Evolutionary conservation across 2,888 invertebrate genomes (phyloP), one percentile per base, ranked within the genome.

Genomic region (Aelia acuminata): DNA sequence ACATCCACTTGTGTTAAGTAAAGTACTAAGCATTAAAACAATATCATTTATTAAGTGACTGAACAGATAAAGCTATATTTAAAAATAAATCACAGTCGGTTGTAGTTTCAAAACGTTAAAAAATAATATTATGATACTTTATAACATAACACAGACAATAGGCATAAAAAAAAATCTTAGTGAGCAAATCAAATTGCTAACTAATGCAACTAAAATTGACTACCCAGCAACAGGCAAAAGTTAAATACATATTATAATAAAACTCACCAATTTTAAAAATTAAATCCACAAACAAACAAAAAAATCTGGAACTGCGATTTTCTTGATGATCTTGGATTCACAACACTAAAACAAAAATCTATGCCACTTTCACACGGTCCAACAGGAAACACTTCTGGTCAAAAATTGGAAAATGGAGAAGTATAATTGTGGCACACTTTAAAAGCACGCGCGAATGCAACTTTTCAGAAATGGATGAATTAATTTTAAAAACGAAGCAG

Each of bases 291-390:
- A n/a, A 5, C 35, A 22, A 43, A n/a, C n/a, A n/a, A n/a, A 75
- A 80, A 39, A 80, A n/a, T 43, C 4, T 80, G 3, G n/a, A 39
- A n/a, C 8, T 35, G 43, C 13, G 43, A n/a, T 80, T 43, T 35
- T 47, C 7, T 80, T 22, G n/a, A 80, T 20, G 39, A 80, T 39
- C 80, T 47, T 80, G 43, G 31, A n/a, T n/a, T 39, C 80, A 80
- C 80, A 43, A 47, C 80, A 80, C 80, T 7, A 80, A 43, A 43
- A 20, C 1, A 75, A 39, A 1, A n/a, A 80, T 80, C 43, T 80
- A 43, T 43, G 80, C 80, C 80, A 80, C 80, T 80, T 39, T 70
- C 35, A 10, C 63, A 63, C 63, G 26, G 63, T 70, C 63, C 15
- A 35, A 5, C 20, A 18, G 1, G 2, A 70, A 70, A 70, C 35